These are phyloP conservation scores for Antedon mediterranea DNA, from an alignment of 53 echinoderm and acorn worm genomes.

Conservation along the genomic window DNA sequence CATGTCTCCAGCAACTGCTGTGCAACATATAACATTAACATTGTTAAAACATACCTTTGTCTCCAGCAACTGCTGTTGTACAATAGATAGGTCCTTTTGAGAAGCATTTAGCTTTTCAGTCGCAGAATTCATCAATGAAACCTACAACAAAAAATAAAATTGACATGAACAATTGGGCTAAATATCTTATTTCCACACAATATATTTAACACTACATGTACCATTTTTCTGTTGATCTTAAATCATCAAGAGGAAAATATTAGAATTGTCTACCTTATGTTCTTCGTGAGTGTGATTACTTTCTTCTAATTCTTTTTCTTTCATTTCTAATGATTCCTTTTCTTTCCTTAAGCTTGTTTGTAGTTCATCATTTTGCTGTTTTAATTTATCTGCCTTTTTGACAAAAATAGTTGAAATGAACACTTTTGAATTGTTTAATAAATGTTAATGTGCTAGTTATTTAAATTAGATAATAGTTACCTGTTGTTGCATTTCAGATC, in stretches of 20 bases:
- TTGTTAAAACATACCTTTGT: too few relatives aligned
- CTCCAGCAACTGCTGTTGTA: not conserved
- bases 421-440: too few relatives aligned
- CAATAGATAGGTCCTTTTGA: not conserved
- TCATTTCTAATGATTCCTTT: constrained; percentile 29
- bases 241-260: too few relatives aligned
- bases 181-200: too few relatives aligned
- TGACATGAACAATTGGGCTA: too few relatives aligned
- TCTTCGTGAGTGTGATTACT: not conserved
- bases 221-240: too few relatives aligned
- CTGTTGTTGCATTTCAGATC: constrained; percentile 21
- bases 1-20: too few relatives aligned
- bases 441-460: too few relatives aligned
- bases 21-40: too few relatives aligned
- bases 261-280: not conserved
- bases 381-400: constrained; percentile 26
- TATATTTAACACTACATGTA: too few relatives aligned
- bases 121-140: not conserved
- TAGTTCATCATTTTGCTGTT: constrained; percentile 23
- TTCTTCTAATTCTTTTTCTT: not conserved
- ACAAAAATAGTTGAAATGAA: too few relatives aligned
- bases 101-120: not conserved
- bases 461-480: too few relatives aligned
- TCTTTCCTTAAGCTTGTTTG: constrained; percentile 36
- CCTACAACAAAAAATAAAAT: not conserved